These are phyloP conservation scores for pig (Sus scrofa) DNA, from an alignment of 2,113 vertebrate genomes.

Conservation along the genomic window DNA sequence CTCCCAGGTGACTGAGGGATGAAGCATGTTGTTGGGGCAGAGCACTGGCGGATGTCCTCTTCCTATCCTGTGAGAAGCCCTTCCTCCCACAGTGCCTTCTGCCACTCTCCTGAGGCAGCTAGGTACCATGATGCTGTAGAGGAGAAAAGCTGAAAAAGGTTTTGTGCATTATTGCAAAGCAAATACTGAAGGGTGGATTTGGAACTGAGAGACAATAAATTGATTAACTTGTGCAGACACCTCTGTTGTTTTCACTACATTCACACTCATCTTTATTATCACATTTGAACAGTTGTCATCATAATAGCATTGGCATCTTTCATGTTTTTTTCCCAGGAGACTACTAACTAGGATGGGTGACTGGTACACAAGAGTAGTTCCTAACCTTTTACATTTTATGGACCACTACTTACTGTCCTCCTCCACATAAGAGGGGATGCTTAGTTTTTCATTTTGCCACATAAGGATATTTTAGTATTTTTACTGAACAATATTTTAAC, in stretches of 20 bases:
- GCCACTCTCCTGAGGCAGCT: background rate
- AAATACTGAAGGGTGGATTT: background rate
- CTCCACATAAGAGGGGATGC: background rate
- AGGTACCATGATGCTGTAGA: background rate
- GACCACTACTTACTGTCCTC: background rate
- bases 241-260: background rate
- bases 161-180: background rate
- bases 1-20: background rate
- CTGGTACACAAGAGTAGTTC: background rate
- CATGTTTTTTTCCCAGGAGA: background rate
- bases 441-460: constrained; percentile 45
- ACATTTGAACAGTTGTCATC: background rate
- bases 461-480: constrained; percentile 7
- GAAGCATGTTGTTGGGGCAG: background rate
- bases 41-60: background rate
- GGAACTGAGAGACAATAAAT: background rate
- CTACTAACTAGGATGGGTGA: background rate
- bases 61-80: background rate
- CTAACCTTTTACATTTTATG: background rate
- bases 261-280: background rate
- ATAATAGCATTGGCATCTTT: background rate
- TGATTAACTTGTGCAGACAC: background rate
- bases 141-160: background rate
- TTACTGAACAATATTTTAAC: background rate
- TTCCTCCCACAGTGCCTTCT: background rate